Conservation (phyloP, 2,113 vertebrate genomes). For the Nycticebus coucang region DNA sequence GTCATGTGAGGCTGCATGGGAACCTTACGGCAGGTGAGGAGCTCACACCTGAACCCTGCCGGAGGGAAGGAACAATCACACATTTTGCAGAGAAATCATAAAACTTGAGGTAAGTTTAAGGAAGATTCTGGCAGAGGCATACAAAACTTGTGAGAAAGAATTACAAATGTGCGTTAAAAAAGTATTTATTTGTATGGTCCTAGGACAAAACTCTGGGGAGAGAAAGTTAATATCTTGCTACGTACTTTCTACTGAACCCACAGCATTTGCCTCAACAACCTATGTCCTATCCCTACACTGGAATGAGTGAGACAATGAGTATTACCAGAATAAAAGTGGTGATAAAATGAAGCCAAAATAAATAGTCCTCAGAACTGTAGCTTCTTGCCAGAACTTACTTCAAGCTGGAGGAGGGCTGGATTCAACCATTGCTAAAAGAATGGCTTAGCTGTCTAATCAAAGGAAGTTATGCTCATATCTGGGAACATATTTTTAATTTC, state of each 20-base stretch:
- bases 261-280: not conserved
- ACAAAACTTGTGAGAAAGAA: not conserved
- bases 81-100: not conserved
- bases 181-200: not conserved
- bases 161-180: not conserved
- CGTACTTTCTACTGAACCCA: slow-evolving; percentile 23
- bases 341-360: slow-evolving; percentile 57
- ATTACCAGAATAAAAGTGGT: slow-evolving; percentile 47
- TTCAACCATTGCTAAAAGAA: slow-evolving; percentile 44
- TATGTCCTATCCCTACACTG: not conserved
- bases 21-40: not conserved
- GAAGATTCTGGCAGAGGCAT: not conserved
- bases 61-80: not conserved
- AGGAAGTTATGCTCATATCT: slow-evolving; percentile 35
- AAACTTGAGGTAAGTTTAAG: not conserved
- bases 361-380: slow-evolving; percentile 34
- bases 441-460: slow-evolving; percentile 40
- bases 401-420: not conserved
- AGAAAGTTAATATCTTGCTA: not conserved
- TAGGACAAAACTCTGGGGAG: not conserved
- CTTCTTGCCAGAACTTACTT: slow-evolving; percentile 37
- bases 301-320: slow-evolving; percentile 11
- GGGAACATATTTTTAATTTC: slow-evolving; percentile 28
- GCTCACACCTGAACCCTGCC: not conserved
- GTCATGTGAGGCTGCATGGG: not conserved